Percentiles rank a stretch among this genome's conserved stretches.
Conservation (phyloP, 2,113 vertebrate species). For the Daphoenositta chrysoptera region DNA sequence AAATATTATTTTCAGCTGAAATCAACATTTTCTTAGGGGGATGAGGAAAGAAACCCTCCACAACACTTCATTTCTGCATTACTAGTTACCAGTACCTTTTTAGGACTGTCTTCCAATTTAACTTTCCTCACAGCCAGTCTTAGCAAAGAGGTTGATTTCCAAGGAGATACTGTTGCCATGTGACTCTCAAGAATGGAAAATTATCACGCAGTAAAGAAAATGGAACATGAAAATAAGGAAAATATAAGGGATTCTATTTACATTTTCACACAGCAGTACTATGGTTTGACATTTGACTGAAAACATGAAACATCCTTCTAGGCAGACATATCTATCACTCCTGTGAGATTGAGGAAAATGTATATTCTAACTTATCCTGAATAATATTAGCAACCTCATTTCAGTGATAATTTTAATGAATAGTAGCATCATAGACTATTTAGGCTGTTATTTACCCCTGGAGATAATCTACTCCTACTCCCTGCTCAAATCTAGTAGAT, state of each 20-base stretch:
- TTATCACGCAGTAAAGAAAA: background rate
- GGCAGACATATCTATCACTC: background rate
- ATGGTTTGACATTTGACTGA: background rate
- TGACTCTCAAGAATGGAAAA: background rate
- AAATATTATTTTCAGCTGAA: background rate
- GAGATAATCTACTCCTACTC: background rate
- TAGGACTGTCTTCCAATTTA: background rate
- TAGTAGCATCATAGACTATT: background rate
- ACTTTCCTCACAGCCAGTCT: background rate
- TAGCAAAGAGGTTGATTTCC: background rate
- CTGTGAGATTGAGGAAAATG: background rate
- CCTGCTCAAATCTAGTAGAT: background rate
- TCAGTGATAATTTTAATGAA: background rate
- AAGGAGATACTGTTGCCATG: background rate
- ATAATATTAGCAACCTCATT: background rate
- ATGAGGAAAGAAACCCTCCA: background rate
- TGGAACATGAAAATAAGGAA: background rate
- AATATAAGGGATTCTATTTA: background rate
- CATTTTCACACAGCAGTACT: background rate
- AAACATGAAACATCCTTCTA: background rate
- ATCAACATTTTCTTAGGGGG: background rate
- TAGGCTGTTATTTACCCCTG: background rate
- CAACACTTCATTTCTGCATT: background rate
- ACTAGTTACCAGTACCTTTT: background rate
- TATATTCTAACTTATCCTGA: background rate